phyloP scores from a whole-genome alignment of 1,140 invertebrate genomes.

The Nixonia krombeini region DNA sequence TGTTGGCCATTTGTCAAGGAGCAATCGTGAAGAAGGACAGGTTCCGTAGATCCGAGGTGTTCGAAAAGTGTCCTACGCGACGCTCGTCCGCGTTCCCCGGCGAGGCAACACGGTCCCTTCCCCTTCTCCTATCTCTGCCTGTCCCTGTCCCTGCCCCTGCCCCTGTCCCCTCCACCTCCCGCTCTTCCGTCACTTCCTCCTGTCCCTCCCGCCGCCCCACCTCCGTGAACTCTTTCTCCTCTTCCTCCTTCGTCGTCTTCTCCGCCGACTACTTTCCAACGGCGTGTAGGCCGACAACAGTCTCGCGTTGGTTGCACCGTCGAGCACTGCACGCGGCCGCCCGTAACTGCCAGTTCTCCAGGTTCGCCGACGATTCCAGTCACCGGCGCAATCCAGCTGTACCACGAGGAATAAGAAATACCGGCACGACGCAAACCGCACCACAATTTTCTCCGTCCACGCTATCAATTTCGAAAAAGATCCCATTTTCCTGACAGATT shows the following conservation, averaged over 20 bases:
- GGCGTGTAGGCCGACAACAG: constrained; percentile 10
- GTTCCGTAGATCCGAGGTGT: too few species aligned
- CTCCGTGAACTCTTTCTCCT: constrained; percentile 7
- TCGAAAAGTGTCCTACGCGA: constrained; percentile 1
- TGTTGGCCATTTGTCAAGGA: background rate
- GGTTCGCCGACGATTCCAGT: constrained; percentile 9
- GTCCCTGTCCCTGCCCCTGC: background rate
- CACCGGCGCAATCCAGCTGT: constrained; percentile 2
- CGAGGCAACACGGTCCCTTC: background rate
- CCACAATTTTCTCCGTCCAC: background rate
- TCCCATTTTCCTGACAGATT: too few species aligned
- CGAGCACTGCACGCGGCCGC: background rate
- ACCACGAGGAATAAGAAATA: constrained; percentile 13
- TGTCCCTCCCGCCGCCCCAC: too few species aligned
- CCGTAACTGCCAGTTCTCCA: constrained; percentile 9
- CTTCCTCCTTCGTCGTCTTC: constrained; percentile 11
- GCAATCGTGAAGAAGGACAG: background rate
- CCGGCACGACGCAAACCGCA: background rate
- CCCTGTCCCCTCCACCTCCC: background rate
- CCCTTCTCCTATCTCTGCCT: background rate
- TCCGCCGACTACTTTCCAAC: constrained; percentile 18
- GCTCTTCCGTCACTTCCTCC: background rate
- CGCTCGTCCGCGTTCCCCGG: background rate
- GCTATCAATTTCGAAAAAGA: too few species aligned
- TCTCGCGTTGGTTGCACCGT: constrained; percentile 14